Base-by-base conservation (phyloP, 2,797 vertebrate genomes). In the Sebastes diploproa region DNA sequence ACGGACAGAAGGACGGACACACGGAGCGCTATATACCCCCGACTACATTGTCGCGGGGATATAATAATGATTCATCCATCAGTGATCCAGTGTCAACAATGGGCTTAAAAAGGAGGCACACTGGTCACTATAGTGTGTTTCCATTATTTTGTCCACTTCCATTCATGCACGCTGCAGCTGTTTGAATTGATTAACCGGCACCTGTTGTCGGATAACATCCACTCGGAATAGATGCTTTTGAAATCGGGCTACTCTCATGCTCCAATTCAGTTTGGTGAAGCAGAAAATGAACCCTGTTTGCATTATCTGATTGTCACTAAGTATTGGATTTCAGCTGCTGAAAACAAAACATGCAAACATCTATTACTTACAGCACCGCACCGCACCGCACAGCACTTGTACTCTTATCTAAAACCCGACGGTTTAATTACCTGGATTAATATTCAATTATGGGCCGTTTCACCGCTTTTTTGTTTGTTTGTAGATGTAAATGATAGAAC, bases 201-300 rank as follows among this genome's bases (percentile, higher is more conserved):
- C 73, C 72, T 86, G 63, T 25, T 36, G 56, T 58, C 56, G 63
- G 36, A 78, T 62, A 75, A 64, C 29, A 23, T 64, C 67, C 59
- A 61, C 16, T 59, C 16, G 20, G 72, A 80, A 76, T 55, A 62
- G 75, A 75, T 46, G 62, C 46, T 59, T 86, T 84, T 73, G 23
- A 71, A 74, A 85, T 34, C 6, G 3, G 30, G 54, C 18, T 56
- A 65, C 64, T 62, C 65, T 66, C 38, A 80, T 0, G 61, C 73
- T 71, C 69, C 34, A 38, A 5, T 69, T 75, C 62, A 66, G 82
- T 70, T 66, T 83, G 64, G 42, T 87, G 88, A 82, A 86, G 90
- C 85, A 80, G 86, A 89, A 92, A 91, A 91, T 86, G 38, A 90
- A 84, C 82, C 60, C 36, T 36, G 69, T 80, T 75, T 65, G 67